Evolutionary conservation across 2,113 vertebrate genomes (phyloP).

Genomic region (Sialia sialis): DNA sequence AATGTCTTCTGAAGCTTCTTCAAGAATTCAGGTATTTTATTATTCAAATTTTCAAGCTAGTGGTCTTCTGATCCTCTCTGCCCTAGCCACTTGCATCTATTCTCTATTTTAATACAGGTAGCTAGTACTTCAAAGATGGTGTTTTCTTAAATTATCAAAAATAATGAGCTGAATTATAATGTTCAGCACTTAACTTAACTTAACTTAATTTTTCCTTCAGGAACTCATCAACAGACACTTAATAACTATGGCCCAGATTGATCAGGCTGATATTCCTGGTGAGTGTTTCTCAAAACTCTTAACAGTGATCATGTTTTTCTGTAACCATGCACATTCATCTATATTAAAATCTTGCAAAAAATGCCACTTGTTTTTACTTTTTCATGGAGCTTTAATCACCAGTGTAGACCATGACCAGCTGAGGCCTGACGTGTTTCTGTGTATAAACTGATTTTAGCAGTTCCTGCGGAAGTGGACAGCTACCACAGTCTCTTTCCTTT

Average conservation of each 20-base stretch:
- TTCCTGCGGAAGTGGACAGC: slow-evolving; percentile 96
- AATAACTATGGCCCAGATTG: slow-evolving; percentile 98
- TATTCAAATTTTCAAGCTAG: neutral
- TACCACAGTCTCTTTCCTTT: slow-evolving; percentile 98
- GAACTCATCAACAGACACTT: slow-evolving; percentile 98
- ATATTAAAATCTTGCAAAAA: neutral
- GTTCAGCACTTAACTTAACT: neutral
- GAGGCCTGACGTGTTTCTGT: slow-evolving; percentile 12
- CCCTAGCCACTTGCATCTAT: neutral
- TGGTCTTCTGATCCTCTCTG: neutral
- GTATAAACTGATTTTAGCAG: slow-evolving; percentile 74
- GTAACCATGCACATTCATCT: neutral
- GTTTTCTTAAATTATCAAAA: neutral
- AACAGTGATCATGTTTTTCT: neutral
- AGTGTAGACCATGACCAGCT: neutral
- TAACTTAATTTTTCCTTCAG: slow-evolving; percentile 68
- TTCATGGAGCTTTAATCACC: neutral
- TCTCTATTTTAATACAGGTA: neutral
- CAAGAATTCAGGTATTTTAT: neutral
- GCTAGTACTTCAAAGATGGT: neutral
- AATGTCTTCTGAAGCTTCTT: neutral
- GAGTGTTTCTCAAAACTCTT: neutral
- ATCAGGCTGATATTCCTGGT: slow-evolving; percentile 98
- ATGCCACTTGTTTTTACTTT: neutral
- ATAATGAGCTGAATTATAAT: neutral